Conservation (phyloP, 2,797 vertebrate species). For the Myripristis jacobus region DNA sequence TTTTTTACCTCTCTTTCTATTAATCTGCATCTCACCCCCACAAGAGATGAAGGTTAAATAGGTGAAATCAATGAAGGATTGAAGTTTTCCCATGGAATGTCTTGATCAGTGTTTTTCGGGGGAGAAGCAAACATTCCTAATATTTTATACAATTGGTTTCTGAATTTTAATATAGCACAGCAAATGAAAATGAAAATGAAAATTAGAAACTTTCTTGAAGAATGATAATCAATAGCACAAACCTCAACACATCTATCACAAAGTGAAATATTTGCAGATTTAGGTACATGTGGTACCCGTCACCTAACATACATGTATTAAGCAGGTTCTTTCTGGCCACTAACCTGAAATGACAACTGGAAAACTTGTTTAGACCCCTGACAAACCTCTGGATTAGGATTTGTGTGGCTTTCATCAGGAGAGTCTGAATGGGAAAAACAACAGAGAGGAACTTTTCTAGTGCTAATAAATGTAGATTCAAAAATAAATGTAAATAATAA, state of each 20-base stretch:
- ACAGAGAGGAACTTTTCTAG: too few relatives aligned
- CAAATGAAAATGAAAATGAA: constrained; percentile 11
- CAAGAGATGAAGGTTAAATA: constrained; percentile 56
- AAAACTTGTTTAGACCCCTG: too few relatives aligned
- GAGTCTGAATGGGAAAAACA: too few relatives aligned
- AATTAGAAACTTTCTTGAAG: constrained; percentile 35
- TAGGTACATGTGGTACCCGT: too few relatives aligned
- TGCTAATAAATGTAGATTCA: too few relatives aligned
- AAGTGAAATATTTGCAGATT: too few relatives aligned
- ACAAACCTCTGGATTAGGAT: too few relatives aligned
- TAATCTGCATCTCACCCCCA: constrained; percentile 54
- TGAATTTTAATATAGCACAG: constrained; percentile 44
- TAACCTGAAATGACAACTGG: too few relatives aligned
- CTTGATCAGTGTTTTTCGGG: constrained; percentile 50
- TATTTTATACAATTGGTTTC: constrained; percentile 57
- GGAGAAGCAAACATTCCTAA: constrained; percentile 45
- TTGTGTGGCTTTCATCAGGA: too few relatives aligned
- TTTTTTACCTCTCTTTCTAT: constrained; percentile 46
- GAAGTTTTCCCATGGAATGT: constrained; percentile 61
- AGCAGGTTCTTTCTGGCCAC: too few relatives aligned
- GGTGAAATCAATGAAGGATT: constrained; percentile 70
- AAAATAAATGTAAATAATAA: too few relatives aligned
- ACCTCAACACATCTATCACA: constrained; percentile 26
- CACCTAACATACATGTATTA: too few relatives aligned
- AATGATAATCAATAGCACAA: constrained; percentile 54